phyloP scores from a whole-genome alignment of 2,113 vertebrate genomes.

The Passer montanus region DNA sequence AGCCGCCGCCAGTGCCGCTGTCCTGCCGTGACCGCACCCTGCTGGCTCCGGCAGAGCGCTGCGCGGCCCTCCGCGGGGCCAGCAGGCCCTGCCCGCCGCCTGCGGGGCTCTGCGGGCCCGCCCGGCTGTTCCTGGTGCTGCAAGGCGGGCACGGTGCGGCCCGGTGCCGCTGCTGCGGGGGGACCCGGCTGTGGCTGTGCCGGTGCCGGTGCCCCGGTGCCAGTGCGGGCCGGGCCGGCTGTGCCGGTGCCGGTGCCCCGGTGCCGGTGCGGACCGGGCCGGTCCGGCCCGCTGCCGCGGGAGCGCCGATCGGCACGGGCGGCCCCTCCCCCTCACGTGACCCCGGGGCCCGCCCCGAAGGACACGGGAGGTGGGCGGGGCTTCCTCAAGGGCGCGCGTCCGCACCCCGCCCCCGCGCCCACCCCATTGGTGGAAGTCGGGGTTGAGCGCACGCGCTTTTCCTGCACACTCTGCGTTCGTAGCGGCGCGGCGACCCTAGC shows the following conservation, averaged over 20 bases:
- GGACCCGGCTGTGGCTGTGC: too few relatives aligned
- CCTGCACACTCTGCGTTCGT: background rate
- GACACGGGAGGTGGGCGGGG: background rate
- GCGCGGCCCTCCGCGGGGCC: background rate
- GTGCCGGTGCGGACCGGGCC: too few relatives aligned
- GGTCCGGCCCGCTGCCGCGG: too few relatives aligned
- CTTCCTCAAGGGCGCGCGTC: too few relatives aligned
- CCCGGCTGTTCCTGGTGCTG: background rate
- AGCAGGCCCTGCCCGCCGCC: too few relatives aligned
- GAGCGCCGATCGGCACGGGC: accelerated
- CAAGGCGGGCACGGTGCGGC: too few relatives aligned
- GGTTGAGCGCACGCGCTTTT: background rate
- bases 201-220: too few relatives aligned
- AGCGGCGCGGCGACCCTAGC: background rate
- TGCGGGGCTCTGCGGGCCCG: background rate
- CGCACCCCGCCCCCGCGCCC: accelerated
- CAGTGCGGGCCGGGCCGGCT: too few relatives aligned
- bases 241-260: too few relatives aligned
- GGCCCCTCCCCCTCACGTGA: background rate
- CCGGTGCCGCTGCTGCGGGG: too few relatives aligned
- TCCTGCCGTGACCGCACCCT: too few relatives aligned
- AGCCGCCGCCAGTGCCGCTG: background rate
- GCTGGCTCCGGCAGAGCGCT: background rate
- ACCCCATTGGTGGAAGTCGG: background rate
- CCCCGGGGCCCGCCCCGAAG: background rate